phyloP scores from a whole-genome alignment of 2,113 vertebrate species.

The Actenoides lindsayi region DNA sequence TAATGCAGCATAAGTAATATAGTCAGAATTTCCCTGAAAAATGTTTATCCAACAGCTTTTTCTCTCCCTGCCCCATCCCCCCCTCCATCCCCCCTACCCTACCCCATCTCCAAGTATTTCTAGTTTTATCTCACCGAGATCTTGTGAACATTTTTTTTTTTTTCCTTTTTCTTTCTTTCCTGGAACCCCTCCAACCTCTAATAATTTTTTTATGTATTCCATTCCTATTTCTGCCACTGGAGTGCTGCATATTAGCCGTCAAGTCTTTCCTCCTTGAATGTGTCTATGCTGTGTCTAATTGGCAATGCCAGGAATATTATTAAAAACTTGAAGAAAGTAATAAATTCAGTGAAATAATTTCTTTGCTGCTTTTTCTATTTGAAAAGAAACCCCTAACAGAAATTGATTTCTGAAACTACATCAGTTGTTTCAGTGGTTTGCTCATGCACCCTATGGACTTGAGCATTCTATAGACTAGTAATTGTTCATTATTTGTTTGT shows the following conservation, averaged over 20 bases:
- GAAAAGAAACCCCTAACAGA: not conserved
- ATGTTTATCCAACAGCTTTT: no score
- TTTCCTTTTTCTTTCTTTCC: not conserved
- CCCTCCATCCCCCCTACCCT: no score
- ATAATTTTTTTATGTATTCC: not conserved
- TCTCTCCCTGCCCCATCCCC: no score
- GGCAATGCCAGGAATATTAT: not conserved
- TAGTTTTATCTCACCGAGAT: not conserved
- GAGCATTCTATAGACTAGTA: not conserved
- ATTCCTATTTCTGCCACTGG: not conserved
- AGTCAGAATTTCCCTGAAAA: not conserved
- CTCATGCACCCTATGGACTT: not conserved
- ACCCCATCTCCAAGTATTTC: not conserved
- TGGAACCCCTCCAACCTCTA: not conserved
- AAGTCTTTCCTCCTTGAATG: not conserved
- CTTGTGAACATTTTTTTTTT: not conserved
- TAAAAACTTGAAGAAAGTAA: not conserved
- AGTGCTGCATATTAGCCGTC: not conserved
- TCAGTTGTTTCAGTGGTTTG: not conserved
- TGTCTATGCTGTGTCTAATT: not conserved
- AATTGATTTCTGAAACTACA: not conserved
- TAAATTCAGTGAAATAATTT: not conserved
- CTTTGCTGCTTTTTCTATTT: not conserved
- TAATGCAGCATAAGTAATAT: not conserved
- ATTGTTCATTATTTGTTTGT: not conserved